Conservation (phyloP, 2,888 invertebrate genomes). For the Strigamia transsilvanica region DNA sequence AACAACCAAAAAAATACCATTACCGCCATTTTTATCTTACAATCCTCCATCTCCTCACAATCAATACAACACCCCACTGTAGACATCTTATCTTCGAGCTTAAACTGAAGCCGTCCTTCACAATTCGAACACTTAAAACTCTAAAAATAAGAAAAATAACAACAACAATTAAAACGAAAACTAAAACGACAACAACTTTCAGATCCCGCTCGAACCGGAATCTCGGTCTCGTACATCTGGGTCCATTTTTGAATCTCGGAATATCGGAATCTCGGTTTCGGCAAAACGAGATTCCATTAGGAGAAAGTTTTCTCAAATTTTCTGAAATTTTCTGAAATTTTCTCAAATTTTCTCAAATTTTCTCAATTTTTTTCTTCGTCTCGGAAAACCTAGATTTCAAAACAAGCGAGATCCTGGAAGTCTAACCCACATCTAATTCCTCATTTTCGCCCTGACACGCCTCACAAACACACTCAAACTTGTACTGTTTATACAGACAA, state of each 20-base stretch:
- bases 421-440: slow-evolving; percentile 46
- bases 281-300: too few species aligned
- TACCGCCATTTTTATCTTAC: neutral
- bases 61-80: slow-evolving; percentile 57
- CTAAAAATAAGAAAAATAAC: slow-evolving; percentile 57
- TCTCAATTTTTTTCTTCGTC: too few species aligned
- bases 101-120: neutral
- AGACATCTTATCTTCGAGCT: neutral
- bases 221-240: too few species aligned
- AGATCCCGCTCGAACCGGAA: too few species aligned
- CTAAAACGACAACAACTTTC: slow-evolving; percentile 52
- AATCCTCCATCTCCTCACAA: slow-evolving; percentile 60
- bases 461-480: slow-evolving; percentile 79
- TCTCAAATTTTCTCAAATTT: too few species aligned
- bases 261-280: too few species aligned
- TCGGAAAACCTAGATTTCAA: too few species aligned
- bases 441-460: slow-evolving; percentile 68
- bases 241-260: too few species aligned
- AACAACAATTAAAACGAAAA: slow-evolving; percentile 8
- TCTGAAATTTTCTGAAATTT: too few species aligned
- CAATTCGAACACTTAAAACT: slow-evolving; percentile 53
- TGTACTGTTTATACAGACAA: slow-evolving; percentile 75
- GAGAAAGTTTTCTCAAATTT: too few species aligned
- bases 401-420: too few species aligned
- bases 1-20: too few species aligned